Evolutionary conservation across 2,888 invertebrate genomes (phyloP), one percentile per base, ranked within the genome.

Genomic region (Ectemnius lituratus): DNA sequence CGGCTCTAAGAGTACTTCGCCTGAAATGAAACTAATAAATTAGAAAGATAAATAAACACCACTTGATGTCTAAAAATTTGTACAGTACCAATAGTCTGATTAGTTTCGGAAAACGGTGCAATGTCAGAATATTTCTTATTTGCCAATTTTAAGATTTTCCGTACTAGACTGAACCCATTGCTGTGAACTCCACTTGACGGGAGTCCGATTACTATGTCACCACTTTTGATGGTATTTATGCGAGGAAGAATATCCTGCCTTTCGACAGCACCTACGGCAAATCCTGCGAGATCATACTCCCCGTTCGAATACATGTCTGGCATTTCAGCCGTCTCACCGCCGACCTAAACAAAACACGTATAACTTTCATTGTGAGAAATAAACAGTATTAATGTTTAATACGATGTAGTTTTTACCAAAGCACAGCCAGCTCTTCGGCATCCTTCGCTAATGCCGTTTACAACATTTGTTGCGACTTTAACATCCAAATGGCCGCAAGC

Each of bases 301-400:
- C 96, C 96, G 0, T 93, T 91, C 2, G 93, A 92, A 91, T 99
- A 99, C 92, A 99, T 95, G 1, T 97, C 95, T 0, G 99, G 99
- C 98, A 99, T 98, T 92, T 98, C 98, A 0, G 99, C 99, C 1
- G 99, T 99, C 92, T 99, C 99, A 0, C 99, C 99, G 75, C 95
- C 95, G 45, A 90, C 94, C 95, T 98, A 84, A 88, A 86, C 14
- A 23, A 16, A 49, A 45, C 2, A 13, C 4, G 16, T 60, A n/a
- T n/a, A 6, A 37, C 11, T 37, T 37, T 37, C 8, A 37, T 37
- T 37, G 1, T 37, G 8, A 37, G 37, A 67, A 57, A 16, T 37
- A n/a, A 16, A 23, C 18, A 49, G 18, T 18, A 69, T 57, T 49
- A 49, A 57, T 49, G n/a, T 56, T 64, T 28, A 27, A 52, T 8